Base-by-base conservation (phyloP, 2,888 invertebrate genomes). In the Osmoderma eremita region DNA sequence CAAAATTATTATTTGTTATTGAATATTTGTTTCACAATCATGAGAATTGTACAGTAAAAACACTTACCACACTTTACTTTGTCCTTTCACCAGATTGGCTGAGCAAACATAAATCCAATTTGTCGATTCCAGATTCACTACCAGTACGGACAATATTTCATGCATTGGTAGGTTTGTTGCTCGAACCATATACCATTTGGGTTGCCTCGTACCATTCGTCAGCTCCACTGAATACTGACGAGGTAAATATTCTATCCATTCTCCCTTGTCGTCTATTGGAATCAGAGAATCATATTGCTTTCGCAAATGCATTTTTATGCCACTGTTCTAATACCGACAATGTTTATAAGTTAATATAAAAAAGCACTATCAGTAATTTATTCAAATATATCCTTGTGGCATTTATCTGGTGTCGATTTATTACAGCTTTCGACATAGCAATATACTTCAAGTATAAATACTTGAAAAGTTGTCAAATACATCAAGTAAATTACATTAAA, bases 51-150 rank as follows among this genome's bases (percentile, higher is more conserved):
- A 30, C 3, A 30, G 6, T 10, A 6, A 0, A 48, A 58, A 51
- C 38, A 78, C 82, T 82, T 82, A 90, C 90, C 91, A 91, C 78
- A 87, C 84, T 84, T 88, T 84, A 70, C 86, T 83, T 10, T 83
- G 78, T 18, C 82, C 83, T 74, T 84, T 81, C 0, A 87, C 82
- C 30, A 82, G 81, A 69, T 86, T 84, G 0, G 91, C 90, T 64
- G 86, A 85, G 77, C 94, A 94, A 13, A 88, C 91, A 77, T 89
- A 93, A 15, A 94, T 80, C 94, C 94, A 95, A 70, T 92, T 90
- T 49, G 85, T 86, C 20, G 86, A 85, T 53, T 89, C 88, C 12
- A 91, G 83, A 79, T 92, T 91, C 0, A 89, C 79, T 0, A 88
- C 86, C 75, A 92, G 88, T 1, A 93, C 84, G 0, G 90, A 88